phyloP scores from a whole-genome alignment of 2,797 vertebrate species.

The Sebastiscus tertius region DNA sequence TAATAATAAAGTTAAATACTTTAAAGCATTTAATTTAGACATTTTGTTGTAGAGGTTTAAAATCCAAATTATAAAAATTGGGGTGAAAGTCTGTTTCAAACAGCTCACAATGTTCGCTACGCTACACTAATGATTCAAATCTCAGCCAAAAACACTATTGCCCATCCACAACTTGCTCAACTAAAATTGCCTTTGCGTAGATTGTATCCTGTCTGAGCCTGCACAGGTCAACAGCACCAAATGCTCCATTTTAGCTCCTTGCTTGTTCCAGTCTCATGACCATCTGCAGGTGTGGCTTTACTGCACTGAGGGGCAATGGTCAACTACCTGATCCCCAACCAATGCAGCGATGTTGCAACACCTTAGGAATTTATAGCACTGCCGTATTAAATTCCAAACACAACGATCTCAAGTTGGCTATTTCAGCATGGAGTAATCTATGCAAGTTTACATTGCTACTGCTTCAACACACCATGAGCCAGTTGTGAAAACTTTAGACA shows the following conservation, averaged over 20 bases:
- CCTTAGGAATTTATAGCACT: constrained; percentile 26
- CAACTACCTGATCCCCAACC: constrained; percentile 36
- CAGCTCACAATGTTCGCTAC: not conserved
- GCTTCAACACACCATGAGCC: not conserved
- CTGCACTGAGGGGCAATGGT: constrained; percentile 51
- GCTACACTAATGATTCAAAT: not conserved
- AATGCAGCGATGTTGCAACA: constrained; percentile 32
- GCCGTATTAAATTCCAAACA: constrained; percentile 30
- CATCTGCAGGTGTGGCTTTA: constrained; percentile 63
- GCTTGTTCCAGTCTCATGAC: constrained; percentile 31
- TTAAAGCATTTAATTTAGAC: not conserved
- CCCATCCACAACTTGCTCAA: not conserved
- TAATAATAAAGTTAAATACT: not conserved
- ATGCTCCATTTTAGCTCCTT: not conserved
- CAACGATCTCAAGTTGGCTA: not conserved
- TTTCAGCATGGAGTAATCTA: not conserved
- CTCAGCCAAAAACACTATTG: not conserved
- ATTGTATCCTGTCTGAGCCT: constrained; percentile 6
- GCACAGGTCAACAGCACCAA: constrained; percentile 1
- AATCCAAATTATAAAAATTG: not conserved
- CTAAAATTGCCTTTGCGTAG: not conserved
- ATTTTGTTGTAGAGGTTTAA: not conserved
- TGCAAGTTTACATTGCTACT: not conserved
- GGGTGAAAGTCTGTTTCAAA: not conserved
- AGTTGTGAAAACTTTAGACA: not conserved